Evolutionary conservation across 1,140 invertebrate genomes (phyloP).

Genomic region (Trichonephila inaurata): DNA sequence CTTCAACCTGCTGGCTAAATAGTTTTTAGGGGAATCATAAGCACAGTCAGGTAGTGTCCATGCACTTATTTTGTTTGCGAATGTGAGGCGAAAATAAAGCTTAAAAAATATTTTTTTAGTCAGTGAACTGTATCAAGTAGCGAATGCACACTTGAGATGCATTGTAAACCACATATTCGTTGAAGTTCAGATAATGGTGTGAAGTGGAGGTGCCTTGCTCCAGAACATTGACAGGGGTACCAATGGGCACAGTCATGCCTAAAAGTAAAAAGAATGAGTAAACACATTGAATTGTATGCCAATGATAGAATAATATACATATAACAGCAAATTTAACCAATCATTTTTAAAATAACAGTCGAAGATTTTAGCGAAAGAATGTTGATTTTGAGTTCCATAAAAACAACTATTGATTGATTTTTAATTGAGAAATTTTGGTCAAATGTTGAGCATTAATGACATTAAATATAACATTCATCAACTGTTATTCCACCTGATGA

Average conservation of each 20-base stretch:
- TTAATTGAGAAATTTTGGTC: no score
- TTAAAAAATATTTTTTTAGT: slow-evolving; percentile 56
- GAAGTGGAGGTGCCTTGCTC: slow-evolving; percentile 70
- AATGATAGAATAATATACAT: no score
- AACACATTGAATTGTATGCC: background rate
- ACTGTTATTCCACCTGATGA: no score
- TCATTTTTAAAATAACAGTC: no score
- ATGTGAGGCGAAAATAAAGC: slow-evolving; percentile 11
- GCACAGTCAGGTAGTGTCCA: background rate
- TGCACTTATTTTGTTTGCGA: background rate
- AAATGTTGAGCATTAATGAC: no score
- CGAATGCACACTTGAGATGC: slow-evolving; percentile 80
- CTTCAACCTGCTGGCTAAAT: background rate
- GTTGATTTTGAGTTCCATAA: no score
- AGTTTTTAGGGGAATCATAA: background rate
- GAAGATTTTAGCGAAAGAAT: no score
- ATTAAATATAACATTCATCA: no score
- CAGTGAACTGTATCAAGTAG: slow-evolving; percentile 80
- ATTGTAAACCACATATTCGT: slow-evolving; percentile 82
- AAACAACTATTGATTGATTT: no score
- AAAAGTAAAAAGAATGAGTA: slow-evolving; percentile 2
- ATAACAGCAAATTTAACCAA: no score
- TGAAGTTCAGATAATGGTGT: slow-evolving; percentile 79
- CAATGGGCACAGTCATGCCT: slow-evolving; percentile 80
- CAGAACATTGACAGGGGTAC: slow-evolving; percentile 77